Percentiles rank a stretch among this genome's conserved stretches.
phyloP scores from a whole-genome alignment of 2,797 vertebrate genomes.

The Pterois miles region DNA sequence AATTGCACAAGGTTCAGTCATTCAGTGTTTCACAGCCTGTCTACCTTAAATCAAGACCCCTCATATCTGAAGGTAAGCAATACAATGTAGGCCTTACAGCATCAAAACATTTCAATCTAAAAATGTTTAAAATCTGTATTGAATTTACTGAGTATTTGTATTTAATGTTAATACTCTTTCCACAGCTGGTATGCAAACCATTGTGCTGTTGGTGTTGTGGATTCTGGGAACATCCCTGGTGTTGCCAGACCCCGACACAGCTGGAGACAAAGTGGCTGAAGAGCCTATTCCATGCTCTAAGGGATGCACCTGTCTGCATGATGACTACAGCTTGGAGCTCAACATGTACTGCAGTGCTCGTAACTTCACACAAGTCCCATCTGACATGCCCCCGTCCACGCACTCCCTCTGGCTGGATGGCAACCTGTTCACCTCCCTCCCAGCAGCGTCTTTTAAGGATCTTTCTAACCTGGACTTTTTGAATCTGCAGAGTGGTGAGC shows the following conservation, averaged over 20 bases:
- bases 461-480: slow-evolving; percentile 90
- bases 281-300: slow-evolving; percentile 84
- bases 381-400: slow-evolving; percentile 81
- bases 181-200: slow-evolving; percentile 79
- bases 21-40: slow-evolving; percentile 66
- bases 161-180: slow-evolving; percentile 25
- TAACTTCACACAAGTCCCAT: slow-evolving; percentile 86
- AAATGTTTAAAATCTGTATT: not conserved
- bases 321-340: slow-evolving; percentile 89
- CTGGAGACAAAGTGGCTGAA: slow-evolving; percentile 66
- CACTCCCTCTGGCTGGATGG: slow-evolving; percentile 92
- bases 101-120: not conserved
- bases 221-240: slow-evolving; percentile 76
- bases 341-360: slow-evolving; percentile 92
- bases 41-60: slow-evolving; percentile 51
- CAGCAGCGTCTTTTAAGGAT: slow-evolving; percentile 85
- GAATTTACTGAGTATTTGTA: not conserved
- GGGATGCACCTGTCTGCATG: slow-evolving; percentile 86
- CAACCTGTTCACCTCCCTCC: slow-evolving; percentile 88
- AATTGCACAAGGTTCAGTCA: slow-evolving; percentile 69
- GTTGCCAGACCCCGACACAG: slow-evolving; percentile 72
- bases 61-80: slow-evolving; percentile 72
- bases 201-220: slow-evolving; percentile 76
- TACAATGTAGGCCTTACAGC: not conserved
- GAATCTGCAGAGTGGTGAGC: slow-evolving; percentile 90